Conservation (phyloP, 2,888 invertebrate species). For the Harpalus rubripes region DNA sequence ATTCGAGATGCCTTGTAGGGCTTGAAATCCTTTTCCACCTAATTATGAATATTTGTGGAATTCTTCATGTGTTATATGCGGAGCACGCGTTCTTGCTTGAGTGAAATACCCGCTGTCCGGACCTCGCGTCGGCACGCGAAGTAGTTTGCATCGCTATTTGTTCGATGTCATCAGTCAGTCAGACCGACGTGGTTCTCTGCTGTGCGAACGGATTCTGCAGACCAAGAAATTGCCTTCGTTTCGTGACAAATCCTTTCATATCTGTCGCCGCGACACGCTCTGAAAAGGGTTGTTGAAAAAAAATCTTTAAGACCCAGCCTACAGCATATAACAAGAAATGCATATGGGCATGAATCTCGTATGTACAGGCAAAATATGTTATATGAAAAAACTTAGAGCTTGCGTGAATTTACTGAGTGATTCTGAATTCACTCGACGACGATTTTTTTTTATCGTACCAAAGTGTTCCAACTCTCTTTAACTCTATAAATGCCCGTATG, state of each 20-base stretch:
- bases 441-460: too few species aligned
- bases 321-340: background rate
- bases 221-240: slow-evolving; percentile 69
- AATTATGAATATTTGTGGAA: slow-evolving; percentile 9
- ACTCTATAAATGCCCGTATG: too few species aligned
- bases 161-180: slow-evolving; percentile 66
- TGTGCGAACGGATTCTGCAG: slow-evolving; percentile 61
- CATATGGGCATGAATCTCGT: background rate
- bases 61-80: slow-evolving; percentile 3
- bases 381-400: too few species aligned
- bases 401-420: too few species aligned
- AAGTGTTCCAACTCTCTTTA: too few species aligned
- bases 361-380: too few species aligned
- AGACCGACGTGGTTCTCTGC: slow-evolving; percentile 9
- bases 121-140: slow-evolving; percentile 34
- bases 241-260: slow-evolving; percentile 68
- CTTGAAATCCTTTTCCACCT: background rate
- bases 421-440: too few species aligned
- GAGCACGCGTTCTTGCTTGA: slow-evolving; percentile 16
- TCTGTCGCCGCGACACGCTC: slow-evolving; percentile 68
- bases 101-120: slow-evolving; percentile 54
- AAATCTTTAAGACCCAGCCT: background rate
- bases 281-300: slow-evolving; percentile 67
- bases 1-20: background rate
- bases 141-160: slow-evolving; percentile 67